Evolutionary conservation across 2,888 invertebrate species (phyloP).

Genomic region (Phymatocera aterrima): DNA sequence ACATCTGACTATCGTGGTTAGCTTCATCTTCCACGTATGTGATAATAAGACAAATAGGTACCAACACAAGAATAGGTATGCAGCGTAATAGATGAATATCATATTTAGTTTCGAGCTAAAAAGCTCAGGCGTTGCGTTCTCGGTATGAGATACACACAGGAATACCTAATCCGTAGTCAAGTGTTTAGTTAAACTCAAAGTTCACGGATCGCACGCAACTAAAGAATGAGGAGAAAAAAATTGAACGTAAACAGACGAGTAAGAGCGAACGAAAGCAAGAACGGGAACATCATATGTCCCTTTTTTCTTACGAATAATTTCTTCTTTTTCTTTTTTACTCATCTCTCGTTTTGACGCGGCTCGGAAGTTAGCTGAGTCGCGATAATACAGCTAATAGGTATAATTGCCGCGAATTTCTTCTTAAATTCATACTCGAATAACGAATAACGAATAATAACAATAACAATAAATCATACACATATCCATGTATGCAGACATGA

Average conservation of each 20-base stretch:
- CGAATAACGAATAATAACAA: background rate
- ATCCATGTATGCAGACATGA: no score
- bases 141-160: background rate
- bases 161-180: no score
- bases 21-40: background rate
- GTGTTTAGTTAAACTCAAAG: no score
- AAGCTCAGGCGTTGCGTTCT: background rate
- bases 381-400: background rate
- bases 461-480: background rate
- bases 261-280: no score
- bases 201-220: no score
- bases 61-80: background rate
- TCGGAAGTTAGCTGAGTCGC: no score
- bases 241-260: no score
- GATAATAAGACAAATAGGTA: no score
- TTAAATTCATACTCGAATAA: background rate
- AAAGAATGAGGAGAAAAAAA: no score
- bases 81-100: conserved; percentile 18
- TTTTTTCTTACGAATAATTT: no score
- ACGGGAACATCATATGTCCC: no score
- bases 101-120: background rate
- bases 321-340: background rate
- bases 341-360: background rate
- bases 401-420: background rate
- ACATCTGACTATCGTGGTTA: background rate